Evolutionary conservation across 64 coral and sea anemone species (phyloP).

Genomic region (Anthopleura sola): DNA sequence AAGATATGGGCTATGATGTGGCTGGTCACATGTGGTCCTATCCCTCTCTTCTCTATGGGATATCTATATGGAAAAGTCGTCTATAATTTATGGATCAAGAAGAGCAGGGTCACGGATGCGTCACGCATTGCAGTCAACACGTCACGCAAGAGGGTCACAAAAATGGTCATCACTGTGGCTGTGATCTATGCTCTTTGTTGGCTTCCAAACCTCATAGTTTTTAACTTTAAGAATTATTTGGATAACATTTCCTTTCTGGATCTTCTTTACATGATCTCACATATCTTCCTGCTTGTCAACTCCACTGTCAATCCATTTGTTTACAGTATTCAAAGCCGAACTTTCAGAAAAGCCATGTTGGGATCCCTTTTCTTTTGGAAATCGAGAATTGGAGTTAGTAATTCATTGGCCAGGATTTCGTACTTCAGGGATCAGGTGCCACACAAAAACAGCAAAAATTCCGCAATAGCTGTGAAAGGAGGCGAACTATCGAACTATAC

Average conservation of each 20-base stretch:
- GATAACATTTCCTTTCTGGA: neutral
- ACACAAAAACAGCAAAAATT: no score
- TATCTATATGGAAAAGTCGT: conserved; percentile 1
- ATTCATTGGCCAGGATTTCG: no score
- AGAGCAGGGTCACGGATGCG: neutral
- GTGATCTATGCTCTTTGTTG: conserved; percentile 9
- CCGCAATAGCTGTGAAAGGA: no score
- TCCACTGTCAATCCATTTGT: conserved; percentile 20
- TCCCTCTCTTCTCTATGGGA: conserved; percentile 13
- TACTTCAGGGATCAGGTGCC: no score
- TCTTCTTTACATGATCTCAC: neutral
- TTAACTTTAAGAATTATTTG: neutral
- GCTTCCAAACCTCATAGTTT: conserved; percentile 3
- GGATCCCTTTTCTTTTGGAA: neutral
- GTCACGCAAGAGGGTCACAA: neutral
- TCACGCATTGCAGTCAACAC: neutral
- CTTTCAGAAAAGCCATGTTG: neutral
- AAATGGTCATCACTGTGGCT: neutral
- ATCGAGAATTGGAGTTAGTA: no score
- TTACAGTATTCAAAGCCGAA: neutral
- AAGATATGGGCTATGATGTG: neutral
- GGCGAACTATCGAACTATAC: no score
- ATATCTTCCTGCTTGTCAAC: neutral
- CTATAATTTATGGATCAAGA: conserved; percentile 11
- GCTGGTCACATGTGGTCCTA: conserved; percentile 1